A percentile compares a stretch with the other conserved stretches of the same genome.
These are phyloP conservation scores for Amblyraja radiata DNA, from an alignment of 2,797 vertebrate species.

Conservation along the genomic window DNA sequence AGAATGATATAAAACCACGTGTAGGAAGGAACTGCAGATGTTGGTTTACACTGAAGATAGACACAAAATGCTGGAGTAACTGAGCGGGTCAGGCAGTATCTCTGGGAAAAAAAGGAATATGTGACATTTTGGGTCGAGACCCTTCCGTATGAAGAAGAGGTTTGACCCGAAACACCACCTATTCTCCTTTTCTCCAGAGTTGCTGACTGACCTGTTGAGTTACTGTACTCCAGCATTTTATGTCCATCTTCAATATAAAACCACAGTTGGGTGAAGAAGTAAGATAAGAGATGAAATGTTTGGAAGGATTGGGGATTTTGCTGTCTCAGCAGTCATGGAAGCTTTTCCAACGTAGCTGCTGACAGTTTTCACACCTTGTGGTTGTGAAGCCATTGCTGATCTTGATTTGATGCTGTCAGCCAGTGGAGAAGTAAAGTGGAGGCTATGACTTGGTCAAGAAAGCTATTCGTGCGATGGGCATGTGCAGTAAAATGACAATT, in stretches of 20 bases:
- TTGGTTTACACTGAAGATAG: too few species aligned
- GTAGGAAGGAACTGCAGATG: too few species aligned
- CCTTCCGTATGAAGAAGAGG: too few species aligned
- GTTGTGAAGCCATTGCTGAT: background rate
- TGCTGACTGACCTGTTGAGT: too few species aligned
- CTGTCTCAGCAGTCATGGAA: background rate
- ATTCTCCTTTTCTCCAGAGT: too few species aligned
- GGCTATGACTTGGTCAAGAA: background rate
- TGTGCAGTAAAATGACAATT: background rate
- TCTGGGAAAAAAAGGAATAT: too few species aligned
- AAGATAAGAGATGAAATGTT: too few species aligned
- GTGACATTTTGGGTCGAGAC: too few species aligned
- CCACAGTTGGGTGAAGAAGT: background rate
- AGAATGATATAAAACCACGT: background rate
- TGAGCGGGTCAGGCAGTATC: too few species aligned
- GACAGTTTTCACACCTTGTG: background rate
- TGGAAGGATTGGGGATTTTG: background rate
- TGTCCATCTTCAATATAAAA: background rate
- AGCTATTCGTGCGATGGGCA: background rate
- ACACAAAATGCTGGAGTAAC: too few species aligned
- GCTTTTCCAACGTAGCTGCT: background rate
- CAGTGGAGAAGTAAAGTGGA: background rate
- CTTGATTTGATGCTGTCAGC: background rate
- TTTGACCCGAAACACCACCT: too few species aligned
- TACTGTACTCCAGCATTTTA: too few species aligned